These are phyloP conservation scores for Nibea albiflora DNA, from an alignment of 2,113 vertebrate genomes.

Conservation along the genomic window DNA sequence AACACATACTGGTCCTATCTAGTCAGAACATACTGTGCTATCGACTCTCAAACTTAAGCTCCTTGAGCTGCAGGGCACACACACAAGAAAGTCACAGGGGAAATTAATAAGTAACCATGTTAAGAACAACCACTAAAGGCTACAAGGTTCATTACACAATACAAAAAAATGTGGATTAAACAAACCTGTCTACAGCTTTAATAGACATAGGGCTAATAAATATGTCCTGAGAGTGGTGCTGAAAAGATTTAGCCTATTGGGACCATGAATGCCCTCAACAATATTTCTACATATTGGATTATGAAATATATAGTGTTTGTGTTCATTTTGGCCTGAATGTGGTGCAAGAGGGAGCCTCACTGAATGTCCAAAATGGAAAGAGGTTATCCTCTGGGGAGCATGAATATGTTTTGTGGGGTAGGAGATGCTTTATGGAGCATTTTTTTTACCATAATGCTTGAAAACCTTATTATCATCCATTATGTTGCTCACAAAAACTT, in stretches of 20 bases:
- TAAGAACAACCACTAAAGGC: background rate
- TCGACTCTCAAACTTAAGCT: background rate
- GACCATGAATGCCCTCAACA: background rate
- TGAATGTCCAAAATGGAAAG: background rate
- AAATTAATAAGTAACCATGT: background rate
- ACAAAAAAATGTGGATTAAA: background rate
- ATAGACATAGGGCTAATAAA: too few species aligned
- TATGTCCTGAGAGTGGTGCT: background rate
- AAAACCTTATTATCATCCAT: background rate
- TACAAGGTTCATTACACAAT: background rate
- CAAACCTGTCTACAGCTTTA: background rate
- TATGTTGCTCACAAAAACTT: background rate
- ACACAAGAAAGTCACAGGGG: conserved; percentile 3
- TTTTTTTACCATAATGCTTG: too few species aligned
- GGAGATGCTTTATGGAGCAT: too few species aligned
- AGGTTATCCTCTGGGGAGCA: background rate
- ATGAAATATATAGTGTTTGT: background rate
- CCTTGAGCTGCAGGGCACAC: background rate
- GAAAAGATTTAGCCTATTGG: background rate
- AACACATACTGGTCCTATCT: background rate
- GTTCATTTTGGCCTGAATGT: background rate
- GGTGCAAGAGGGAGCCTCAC: background rate
- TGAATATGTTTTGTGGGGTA: background rate
- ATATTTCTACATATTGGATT: background rate
- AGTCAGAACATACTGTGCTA: background rate